phyloP scores from a whole-genome alignment of 2,888 invertebrate genomes.

The Automeris io region DNA sequence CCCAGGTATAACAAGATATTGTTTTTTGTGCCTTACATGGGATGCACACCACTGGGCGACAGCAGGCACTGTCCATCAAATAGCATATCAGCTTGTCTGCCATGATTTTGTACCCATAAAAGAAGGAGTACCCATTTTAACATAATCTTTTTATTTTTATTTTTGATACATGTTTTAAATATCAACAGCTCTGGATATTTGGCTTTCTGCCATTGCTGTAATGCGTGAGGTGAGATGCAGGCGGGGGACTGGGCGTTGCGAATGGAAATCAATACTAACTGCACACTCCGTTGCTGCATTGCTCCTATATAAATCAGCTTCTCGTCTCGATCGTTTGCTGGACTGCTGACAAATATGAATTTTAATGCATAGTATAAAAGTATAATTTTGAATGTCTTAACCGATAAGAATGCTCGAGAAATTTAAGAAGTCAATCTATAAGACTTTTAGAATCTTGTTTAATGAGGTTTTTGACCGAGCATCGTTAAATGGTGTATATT shows the following conservation, averaged over 20 bases:
- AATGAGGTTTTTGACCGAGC: too few species aligned
- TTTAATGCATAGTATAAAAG: neutral
- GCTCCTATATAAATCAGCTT: constrained; percentile 75
- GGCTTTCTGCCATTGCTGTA: constrained; percentile 63
- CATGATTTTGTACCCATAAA: too few species aligned
- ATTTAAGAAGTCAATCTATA: too few species aligned
- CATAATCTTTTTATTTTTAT: constrained; percentile 15
- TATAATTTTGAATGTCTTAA: constrained; percentile 10
- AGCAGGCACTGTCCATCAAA: too few species aligned
- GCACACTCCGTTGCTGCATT: constrained; percentile 74
- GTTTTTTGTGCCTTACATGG: too few species aligned
- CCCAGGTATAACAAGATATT: too few species aligned
- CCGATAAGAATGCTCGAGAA: too few species aligned
- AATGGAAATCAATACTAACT: constrained; percentile 78
- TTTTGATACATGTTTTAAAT: constrained; percentile 24
- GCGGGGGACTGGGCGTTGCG: constrained; percentile 51
- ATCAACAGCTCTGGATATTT: constrained; percentile 37
- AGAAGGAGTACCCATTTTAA: too few species aligned
- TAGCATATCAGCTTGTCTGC: too few species aligned
- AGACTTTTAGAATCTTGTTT: too few species aligned
- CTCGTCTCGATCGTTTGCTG: constrained; percentile 59
- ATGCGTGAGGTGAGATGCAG: constrained; percentile 67
- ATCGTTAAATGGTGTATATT: too few species aligned
- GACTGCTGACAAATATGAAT: constrained; percentile 33
- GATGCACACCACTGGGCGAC: too few species aligned